A percentile compares a stretch with the other conserved stretches of the same genome.
Conservation (phyloP, 2,113 vertebrate species). For the Mastomys natalensis region DNA sequence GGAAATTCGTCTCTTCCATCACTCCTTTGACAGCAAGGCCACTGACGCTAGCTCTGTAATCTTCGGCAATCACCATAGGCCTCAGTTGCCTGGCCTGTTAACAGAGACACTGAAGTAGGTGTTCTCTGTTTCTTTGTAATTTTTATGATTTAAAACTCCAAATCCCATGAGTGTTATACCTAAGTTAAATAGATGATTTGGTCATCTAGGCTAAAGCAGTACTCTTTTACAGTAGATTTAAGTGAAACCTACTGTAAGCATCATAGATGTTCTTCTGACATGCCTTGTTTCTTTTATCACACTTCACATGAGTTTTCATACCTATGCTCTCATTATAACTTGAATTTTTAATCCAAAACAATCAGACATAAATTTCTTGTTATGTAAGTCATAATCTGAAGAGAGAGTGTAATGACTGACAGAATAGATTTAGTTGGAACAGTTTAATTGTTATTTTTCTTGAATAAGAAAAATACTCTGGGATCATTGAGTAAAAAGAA, state of each 20-base stretch:
- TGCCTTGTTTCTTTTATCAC: not conserved
- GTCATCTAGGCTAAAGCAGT: not conserved
- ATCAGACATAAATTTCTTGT: not conserved
- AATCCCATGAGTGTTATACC: not conserved
- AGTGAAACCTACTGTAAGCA: not conserved
- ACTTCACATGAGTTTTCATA: not conserved
- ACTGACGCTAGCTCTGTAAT: not conserved
- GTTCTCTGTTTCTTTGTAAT: not conserved
- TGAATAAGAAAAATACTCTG: not conserved
- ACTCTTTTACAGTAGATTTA: not conserved
- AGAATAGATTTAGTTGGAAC: not conserved
- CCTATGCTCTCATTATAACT: not conserved
- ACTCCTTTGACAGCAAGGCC: not conserved
- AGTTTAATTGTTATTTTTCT: not conserved
- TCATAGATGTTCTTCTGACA: not conserved
- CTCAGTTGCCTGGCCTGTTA: not conserved
- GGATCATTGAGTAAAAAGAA: not conserved
- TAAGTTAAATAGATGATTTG: not conserved
- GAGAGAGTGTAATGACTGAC: not conserved
- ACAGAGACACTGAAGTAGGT: not conserved
- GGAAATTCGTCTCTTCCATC: not conserved
- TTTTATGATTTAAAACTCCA: constrained; percentile 5
- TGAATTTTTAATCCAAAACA: not conserved
- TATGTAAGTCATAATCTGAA: not conserved
- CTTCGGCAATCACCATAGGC: not conserved